These are phyloP conservation scores for Myripristis jacobus DNA, from an alignment of 2,797 vertebrate genomes.

Conservation along the genomic window DNA sequence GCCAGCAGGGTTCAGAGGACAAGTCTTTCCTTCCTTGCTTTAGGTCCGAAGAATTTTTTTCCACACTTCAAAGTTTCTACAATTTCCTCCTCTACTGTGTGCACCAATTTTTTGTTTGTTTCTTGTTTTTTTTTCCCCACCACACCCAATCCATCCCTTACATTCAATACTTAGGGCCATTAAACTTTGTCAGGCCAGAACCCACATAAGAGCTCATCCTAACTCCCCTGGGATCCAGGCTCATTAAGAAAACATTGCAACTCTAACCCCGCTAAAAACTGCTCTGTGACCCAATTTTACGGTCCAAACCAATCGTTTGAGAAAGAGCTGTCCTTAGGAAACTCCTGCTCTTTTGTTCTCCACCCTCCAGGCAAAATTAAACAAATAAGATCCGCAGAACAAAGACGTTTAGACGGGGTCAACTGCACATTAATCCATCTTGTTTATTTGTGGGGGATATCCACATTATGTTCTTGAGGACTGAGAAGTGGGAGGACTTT, in stretches of 20 bases:
- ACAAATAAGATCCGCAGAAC: constrained; percentile 1
- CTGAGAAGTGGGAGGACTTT: not conserved
- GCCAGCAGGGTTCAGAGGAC: not conserved
- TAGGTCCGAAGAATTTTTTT: not conserved
- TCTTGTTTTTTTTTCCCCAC: not conserved
- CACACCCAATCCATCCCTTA: not conserved
- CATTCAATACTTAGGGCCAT: not conserved
- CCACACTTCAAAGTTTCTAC: not conserved
- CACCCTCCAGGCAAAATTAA: not conserved
- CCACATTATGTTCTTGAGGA: not conserved
- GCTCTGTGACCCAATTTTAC: not conserved
- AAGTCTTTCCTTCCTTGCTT: constrained; percentile 11
- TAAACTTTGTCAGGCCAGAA: not conserved
- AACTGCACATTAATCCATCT: not conserved
- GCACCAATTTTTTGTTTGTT: no score
- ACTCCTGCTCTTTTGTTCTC: constrained; percentile 12
- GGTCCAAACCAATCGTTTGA: not conserved
- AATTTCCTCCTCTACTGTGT: constrained; percentile 6
- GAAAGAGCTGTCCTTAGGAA: not conserved
- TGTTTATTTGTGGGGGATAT: not conserved
- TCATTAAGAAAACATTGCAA: not conserved
- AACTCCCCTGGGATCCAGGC: not conserved
- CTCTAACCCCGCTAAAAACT: not conserved
- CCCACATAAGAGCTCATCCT: not conserved
- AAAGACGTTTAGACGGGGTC: not conserved